Evolutionary conservation across 2,888 invertebrate genomes (phyloP), one percentile per base, ranked within the genome.

Genomic region (Neocrepidodera transversa): DNA sequence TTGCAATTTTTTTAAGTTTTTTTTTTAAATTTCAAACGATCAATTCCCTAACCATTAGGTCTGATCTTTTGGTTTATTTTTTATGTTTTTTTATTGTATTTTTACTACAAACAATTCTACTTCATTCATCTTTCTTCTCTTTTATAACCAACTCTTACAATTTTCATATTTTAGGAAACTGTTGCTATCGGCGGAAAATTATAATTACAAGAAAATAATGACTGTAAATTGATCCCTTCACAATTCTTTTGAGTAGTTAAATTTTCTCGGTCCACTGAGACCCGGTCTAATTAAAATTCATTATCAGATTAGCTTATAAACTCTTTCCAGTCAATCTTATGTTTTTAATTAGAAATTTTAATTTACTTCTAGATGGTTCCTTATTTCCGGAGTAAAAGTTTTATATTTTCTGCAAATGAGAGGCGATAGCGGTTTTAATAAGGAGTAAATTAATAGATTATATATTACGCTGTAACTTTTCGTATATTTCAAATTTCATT

Each of bases 221-320:
- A 28, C 30, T 51, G 28, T 13, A 30, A 51, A 51, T 51, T 51
- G 30, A 42, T 51, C 30, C 28, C 13, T 13, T 17, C 40, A 42
- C 42, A 40, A 17, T 16, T 40, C 7, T 13, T 30, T 16, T 35
- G 6, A 42, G 36, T 45, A 35, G 36, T 54, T 36, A 45, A 54
- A 54, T 47, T 35, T 35, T 54, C 54, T 23, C 54, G 54, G 35
- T 36, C 36, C 54, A 47, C 47, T 54, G 54, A 54, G 26, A 54
- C n/a, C 54, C 45, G 6, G 32, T 35, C 36, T 54, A 54, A 54
- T 54, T 54, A 36, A 54, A 54, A 54, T 54, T 54, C 54, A 54
- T 54, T 54, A 54, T 54, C 54, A 47, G 54, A 54, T 54, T 54
- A 54, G 54, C 54, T 54, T 54, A 54, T 54, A 45, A 54, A 47